Evolutionary conservation across 1,140 invertebrate genomes (phyloP).

Genomic region (Triops longicaudatus): DNA sequence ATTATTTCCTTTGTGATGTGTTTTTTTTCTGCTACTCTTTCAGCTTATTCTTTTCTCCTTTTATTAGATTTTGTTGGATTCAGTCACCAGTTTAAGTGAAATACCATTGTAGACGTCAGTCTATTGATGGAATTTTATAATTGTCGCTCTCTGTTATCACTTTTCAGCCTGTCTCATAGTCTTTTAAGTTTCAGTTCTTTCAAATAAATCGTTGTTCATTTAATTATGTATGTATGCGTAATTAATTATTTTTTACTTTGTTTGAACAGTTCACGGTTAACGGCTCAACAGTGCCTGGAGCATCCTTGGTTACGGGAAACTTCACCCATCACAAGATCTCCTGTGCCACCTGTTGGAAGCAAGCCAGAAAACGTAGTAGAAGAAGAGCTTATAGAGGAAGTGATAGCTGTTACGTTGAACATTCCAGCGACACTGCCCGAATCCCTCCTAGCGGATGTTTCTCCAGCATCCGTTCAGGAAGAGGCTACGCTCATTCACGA

Average conservation of each 20-base stretch:
- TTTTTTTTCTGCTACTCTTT: no score
- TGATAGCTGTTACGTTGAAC: not conserved
- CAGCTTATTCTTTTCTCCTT: not conserved
- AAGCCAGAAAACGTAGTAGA: not conserved
- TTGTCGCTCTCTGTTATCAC: no score
- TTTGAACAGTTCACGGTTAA: constrained; percentile 49
- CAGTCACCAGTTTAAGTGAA: no score
- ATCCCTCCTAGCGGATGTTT: not conserved
- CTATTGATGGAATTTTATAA: no score
- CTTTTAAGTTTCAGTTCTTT: no score
- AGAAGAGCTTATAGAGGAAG: not conserved
- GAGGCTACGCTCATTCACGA: not conserved
- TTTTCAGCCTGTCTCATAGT: no score
- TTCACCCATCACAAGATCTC: constrained; percentile 14
- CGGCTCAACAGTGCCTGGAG: constrained; percentile 51
- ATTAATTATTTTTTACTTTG: constrained; percentile 33
- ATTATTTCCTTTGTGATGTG: no score
- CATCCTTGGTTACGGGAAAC: constrained; percentile 50
- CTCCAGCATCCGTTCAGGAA: not conserved
- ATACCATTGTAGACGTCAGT: no score
- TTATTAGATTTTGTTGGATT: constrained; percentile 16
- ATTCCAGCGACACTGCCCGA: not conserved
- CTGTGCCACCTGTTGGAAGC: constrained; percentile 13
- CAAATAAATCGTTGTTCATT: no score
- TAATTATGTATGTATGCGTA: not conserved